phyloP scores from a whole-genome alignment of 2,888 invertebrate genomes.

The Drosophila buzzatii region DNA sequence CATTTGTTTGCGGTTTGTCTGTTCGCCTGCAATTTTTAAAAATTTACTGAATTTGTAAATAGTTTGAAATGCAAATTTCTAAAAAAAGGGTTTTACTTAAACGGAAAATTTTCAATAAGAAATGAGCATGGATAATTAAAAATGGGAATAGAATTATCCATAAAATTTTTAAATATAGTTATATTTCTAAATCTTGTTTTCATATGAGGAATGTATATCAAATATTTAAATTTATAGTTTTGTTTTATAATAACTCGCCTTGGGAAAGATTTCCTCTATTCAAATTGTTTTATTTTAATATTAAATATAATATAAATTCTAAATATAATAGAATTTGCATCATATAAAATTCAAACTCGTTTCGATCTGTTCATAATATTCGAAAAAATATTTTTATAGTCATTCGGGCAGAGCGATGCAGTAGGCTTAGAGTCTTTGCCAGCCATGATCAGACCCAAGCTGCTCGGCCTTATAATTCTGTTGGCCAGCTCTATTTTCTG shows the following conservation, averaged over 20 bases:
- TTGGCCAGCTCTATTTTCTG: conserved; percentile 10
- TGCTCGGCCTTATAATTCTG: conserved; percentile 20
- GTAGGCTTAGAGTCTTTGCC: conserved; percentile 18
- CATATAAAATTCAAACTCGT: conserved; percentile 7
- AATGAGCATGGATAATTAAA: not conserved
- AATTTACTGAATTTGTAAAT: not conserved
- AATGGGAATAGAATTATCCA: not conserved
- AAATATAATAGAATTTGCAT: conserved; percentile 4
- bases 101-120: no score
- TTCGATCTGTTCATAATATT: conserved; percentile 3
- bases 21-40: not conserved
- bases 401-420: conserved; percentile 11
- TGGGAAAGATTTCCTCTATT: not conserved
- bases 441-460: conserved; percentile 8
- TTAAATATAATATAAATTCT: not conserved
- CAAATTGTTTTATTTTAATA: not conserved
- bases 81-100: not conserved
- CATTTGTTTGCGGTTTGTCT: conserved; percentile 15
- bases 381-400: conserved; percentile 9
- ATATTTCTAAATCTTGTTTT: not conserved
- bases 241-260: not conserved
- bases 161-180: no score
- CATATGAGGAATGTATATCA: not conserved
- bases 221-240: not conserved
- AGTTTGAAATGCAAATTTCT: not conserved